Percentiles rank a stretch among this genome's conserved stretches.
Conservation (phyloP, 1,140 invertebrate species). For the Procambarus clarkii region DNA sequence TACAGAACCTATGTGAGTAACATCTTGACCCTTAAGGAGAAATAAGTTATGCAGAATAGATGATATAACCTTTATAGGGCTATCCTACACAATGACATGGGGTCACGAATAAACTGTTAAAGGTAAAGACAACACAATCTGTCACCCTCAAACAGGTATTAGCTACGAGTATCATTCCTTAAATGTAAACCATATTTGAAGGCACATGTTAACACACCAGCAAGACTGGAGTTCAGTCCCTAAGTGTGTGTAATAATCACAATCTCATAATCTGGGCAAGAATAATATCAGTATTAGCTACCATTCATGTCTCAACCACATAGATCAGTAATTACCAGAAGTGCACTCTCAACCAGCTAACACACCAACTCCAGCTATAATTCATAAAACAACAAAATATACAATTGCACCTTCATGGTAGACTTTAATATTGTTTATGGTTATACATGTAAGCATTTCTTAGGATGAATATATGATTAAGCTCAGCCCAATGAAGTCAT, state of each 20-base stretch:
- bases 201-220: not conserved
- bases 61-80: not conserved
- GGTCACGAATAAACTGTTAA: not conserved
- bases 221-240: not conserved
- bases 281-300: not conserved
- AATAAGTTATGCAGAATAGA: not conserved
- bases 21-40: not conserved
- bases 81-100: not conserved
- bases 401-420: too few species aligned
- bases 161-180: not conserved
- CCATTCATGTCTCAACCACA: not conserved
- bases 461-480: too few species aligned
- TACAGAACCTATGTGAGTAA: not conserved
- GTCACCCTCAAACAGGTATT: not conserved
- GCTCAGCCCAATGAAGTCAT: too few species aligned
- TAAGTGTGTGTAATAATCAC: not conserved
- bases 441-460: too few species aligned
- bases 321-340: too few species aligned
- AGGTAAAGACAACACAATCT: not conserved
- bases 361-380: not conserved
- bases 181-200: not conserved
- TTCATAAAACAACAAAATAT: not conserved
- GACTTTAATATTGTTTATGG: too few species aligned
- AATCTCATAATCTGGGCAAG: not conserved
- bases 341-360: not conserved